Percentiles rank a stretch among this genome's conserved stretches.
Conservation (phyloP, 1,140 invertebrate genomes). For the Brachystomella parvula region DNA sequence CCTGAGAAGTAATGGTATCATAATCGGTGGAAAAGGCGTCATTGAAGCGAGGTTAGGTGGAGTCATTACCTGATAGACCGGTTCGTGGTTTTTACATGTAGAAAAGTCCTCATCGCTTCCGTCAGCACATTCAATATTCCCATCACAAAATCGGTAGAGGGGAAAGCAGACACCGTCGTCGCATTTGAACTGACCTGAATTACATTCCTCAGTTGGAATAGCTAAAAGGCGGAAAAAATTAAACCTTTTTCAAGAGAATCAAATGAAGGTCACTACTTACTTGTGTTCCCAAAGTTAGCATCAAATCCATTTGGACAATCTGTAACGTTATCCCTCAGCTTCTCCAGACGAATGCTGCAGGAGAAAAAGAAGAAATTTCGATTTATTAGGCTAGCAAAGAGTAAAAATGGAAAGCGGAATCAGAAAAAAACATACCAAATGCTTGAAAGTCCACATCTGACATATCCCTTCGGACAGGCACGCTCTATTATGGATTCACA, state of each 20-base stretch:
- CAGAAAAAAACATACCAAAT: not conserved
- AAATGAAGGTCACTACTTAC: too few species aligned
- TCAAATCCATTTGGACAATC: slow-evolving; percentile 1
- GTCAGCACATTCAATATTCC: slow-evolving; percentile 58
- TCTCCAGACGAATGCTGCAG: not conserved
- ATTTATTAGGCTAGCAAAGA: not conserved
- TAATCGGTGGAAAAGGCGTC: not conserved
- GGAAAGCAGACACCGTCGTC: slow-evolving; percentile 53
- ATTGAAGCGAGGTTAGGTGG: too few species aligned
- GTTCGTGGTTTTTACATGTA: slow-evolving; percentile 49
- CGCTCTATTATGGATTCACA: not conserved
- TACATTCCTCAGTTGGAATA: slow-evolving; percentile 43
- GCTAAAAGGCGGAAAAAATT: not conserved
- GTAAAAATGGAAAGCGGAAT: not conserved
- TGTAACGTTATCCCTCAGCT: not conserved
- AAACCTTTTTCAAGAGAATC: slow-evolving; percentile 24
- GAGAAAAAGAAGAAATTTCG: not conserved
- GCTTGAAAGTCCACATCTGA: not conserved
- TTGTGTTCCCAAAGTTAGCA: not conserved
- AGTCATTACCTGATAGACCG: slow-evolving; percentile 50
- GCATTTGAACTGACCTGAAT: slow-evolving; percentile 54
- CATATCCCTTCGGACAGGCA: slow-evolving; percentile 1
- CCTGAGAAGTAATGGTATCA: slow-evolving; percentile 33
- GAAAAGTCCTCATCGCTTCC: slow-evolving; percentile 56
- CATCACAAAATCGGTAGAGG: slow-evolving; percentile 55